Evolutionary conservation across 2,113 vertebrate genomes (phyloP), one percentile per base, ranked within the genome.

Genomic region (Blennius ocellaris): DNA sequence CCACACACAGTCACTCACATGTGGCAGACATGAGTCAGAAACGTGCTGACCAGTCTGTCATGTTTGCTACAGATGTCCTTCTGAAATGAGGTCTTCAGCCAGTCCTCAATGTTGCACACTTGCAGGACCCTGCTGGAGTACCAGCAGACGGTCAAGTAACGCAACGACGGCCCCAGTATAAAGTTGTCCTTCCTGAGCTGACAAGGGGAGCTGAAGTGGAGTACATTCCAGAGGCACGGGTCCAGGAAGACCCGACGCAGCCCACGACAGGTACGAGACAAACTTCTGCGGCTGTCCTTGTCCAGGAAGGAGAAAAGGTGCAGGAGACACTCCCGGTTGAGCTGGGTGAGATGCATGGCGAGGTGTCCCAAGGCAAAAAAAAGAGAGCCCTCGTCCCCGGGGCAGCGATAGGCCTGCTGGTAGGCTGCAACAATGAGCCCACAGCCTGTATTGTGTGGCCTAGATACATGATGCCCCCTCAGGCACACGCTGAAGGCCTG

Each of bases 281-380:
- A 81, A 58, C 62, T 94, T 82, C 73, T 94, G 44, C 97, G 93
- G 78, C 93, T 95, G 67, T 95, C 94, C 77, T 95, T 97, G 90
- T 99, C 96, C 92, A 99, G 89, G 86, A 97, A 98, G 54, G 96
- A 97, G 80, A 98, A 98, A 38, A 99, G 86, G 92, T 98, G 95
- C 15, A 99, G 83, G 60, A 98, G 94, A 82, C 97, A 98, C 62
- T 99, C 96, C 1, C 55, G 83, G 81, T 97, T 96, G 58, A 99
- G 95, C 86, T 96, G 92, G 4, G 91, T 95, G 55, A 98, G 90
- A 39, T 94, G 95, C 97, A 97, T 97, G 39, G 39, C 0, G 7
- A 64, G 60, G 15, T 1, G 60, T 73, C 44, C 56, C 21, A 7
- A 72, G 47, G 56, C 57, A 4, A 30, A 30, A 36, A 57, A 49